phyloP scores from a whole-genome alignment of 2,797 vertebrate species.

The Enteromius thamalakanensis region DNA sequence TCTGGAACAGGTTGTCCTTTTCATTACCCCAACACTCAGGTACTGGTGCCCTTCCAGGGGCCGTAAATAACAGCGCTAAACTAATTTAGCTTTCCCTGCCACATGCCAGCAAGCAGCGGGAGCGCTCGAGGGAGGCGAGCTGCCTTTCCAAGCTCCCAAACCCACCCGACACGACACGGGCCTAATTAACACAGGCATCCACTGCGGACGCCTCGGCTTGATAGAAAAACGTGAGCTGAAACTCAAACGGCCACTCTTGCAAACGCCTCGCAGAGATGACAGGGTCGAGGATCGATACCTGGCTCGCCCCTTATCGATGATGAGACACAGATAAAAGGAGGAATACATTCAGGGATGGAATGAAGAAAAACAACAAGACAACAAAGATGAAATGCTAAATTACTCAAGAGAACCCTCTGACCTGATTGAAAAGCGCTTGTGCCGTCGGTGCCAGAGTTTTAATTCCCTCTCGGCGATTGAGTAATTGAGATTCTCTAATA shows the following conservation, averaged over 20 bases:
- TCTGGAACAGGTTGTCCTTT: constrained; percentile 58
- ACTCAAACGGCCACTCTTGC: constrained; percentile 37
- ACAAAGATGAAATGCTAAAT: constrained; percentile 33
- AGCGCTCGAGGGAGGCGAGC: constrained; percentile 40
- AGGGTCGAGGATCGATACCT: constrained; percentile 50
- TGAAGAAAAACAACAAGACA: constrained; percentile 26
- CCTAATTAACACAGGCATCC: constrained; percentile 64
- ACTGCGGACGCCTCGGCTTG: constrained; percentile 39
- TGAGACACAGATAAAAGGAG: constrained; percentile 24
- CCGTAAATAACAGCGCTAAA: constrained; percentile 63
- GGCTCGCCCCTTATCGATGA: constrained; percentile 35
- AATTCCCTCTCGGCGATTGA: constrained; percentile 52
- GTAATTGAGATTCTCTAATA: constrained; percentile 60
- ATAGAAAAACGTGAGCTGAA: constrained; percentile 48
- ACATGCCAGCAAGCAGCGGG: constrained; percentile 57
- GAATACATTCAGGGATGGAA: background rate
- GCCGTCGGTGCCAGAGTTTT: constrained; percentile 38
- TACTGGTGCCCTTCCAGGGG: constrained; percentile 56
- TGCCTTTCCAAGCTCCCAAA: constrained; percentile 42
- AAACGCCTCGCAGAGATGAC: constrained; percentile 50
- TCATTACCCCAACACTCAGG: constrained; percentile 54
- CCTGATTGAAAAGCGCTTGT: constrained; percentile 42
- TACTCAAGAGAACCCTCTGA: constrained; percentile 52
- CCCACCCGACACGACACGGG: constrained; percentile 49
- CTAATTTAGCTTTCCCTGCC: constrained; percentile 63